A percentile compares a stretch with the other conserved stretches of the same genome.
These are phyloP conservation scores for Benitochromis conjunctus DNA, from an alignment of 2,113 vertebrate species.

Conservation along the genomic window DNA sequence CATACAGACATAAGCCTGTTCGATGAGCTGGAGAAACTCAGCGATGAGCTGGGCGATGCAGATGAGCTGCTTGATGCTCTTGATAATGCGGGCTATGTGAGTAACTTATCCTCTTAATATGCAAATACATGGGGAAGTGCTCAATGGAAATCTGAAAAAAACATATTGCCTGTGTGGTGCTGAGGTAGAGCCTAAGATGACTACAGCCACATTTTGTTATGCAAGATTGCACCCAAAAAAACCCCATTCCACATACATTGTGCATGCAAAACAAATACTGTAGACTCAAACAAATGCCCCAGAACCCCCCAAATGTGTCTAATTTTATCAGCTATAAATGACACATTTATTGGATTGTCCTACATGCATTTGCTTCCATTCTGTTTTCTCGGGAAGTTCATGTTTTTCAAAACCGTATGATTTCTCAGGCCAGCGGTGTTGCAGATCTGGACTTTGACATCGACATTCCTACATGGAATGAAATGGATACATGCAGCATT, in stretches of 20 bases:
- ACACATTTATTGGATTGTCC: neutral
- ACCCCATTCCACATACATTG: neutral
- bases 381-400: neutral
- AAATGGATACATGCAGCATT: slow-evolving; percentile 62
- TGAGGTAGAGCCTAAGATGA: neutral
- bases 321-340: neutral
- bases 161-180: neutral
- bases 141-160: neutral
- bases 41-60: slow-evolving; percentile 77
- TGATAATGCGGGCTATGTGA: slow-evolving; percentile 75
- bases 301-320: neutral
- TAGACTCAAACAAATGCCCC: neutral
- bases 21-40: slow-evolving; percentile 81
- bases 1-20: slow-evolving; percentile 83
- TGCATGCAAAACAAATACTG: neutral
- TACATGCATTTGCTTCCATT: neutral
- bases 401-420: neutral
- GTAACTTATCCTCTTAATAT: slow-evolving; percentile 36
- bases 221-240: neutral
- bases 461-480: slow-evolving; percentile 81
- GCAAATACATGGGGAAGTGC: neutral
- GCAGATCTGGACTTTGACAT: slow-evolving; percentile 84
- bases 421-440: slow-evolving; percentile 74
- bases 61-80: slow-evolving; percentile 73
- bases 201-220: neutral